A percentile compares a stretch with the other conserved stretches of the same genome.
Evolutionary conservation across 2,888 invertebrate genomes (phyloP).

Genomic region (Eugnorisma glareosa): DNA sequence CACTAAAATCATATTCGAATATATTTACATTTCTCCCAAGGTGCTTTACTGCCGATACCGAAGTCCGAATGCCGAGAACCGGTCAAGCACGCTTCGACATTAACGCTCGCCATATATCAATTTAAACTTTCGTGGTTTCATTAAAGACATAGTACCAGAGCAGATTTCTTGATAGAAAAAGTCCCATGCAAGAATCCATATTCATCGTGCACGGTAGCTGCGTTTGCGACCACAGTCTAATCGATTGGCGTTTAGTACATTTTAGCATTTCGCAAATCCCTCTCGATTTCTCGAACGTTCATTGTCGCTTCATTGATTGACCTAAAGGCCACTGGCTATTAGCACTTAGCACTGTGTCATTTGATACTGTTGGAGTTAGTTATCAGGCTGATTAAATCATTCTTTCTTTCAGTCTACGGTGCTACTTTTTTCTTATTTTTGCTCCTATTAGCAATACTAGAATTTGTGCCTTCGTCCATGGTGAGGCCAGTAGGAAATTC

Average conservation of each 20-base stretch:
- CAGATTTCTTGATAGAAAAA: background rate
- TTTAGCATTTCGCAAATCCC: conserved; percentile 20
- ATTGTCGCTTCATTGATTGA: conserved; percentile 37
- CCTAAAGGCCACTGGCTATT: conserved; percentile 14
- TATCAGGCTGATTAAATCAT: background rate
- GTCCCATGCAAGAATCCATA: background rate
- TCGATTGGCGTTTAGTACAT: conserved; percentile 10
- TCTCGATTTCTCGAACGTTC: conserved; percentile 15
- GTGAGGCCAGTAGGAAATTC: background rate
- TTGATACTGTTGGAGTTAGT: conserved; percentile 2
- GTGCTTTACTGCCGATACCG: conserved; percentile 74
- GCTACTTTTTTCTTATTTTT: background rate
- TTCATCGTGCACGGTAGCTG: background rate
- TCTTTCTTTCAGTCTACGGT: background rate
- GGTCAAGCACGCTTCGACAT: conserved; percentile 65
- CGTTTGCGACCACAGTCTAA: background rate
- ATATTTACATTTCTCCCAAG: conserved; percentile 81
- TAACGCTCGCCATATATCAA: conserved; percentile 54
- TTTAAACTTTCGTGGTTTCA: conserved; percentile 54
- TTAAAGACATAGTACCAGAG: conserved; percentile 22
- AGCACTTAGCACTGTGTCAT: conserved; percentile 15
- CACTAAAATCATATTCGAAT: conserved; percentile 82
- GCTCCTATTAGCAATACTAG: background rate
- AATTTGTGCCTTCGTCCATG: background rate
- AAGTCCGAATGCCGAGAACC: conserved; percentile 66